A percentile compares a stretch with the other conserved stretches of the same genome.
Conservation (phyloP, 2,888 invertebrate species). For the Papilio elwesi region DNA sequence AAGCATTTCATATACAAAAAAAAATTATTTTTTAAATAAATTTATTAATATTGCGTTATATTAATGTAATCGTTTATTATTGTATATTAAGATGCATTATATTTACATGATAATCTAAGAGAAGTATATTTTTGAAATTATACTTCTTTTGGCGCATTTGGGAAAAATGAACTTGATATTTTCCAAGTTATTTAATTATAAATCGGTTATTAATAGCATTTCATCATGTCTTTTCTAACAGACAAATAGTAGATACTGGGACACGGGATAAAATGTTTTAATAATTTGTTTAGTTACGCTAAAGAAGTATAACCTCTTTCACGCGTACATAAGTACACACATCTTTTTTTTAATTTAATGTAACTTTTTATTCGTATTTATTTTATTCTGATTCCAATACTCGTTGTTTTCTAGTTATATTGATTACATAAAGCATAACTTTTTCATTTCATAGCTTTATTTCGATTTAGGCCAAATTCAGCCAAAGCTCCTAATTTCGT, state of each 20-base stretch:
- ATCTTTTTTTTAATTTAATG: background rate
- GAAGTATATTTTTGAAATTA: background rate
- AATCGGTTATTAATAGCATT: too few species aligned
- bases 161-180: too few species aligned
- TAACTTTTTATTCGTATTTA: conserved; percentile 9
- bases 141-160: too few species aligned
- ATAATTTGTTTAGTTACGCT: too few species aligned
- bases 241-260: too few species aligned
- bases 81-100: conserved; percentile 16
- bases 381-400: conserved; percentile 3
- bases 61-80: background rate
- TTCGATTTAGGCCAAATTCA: conserved; percentile 22
- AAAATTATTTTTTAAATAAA: conserved; percentile 18
- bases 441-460: background rate
- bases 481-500: conserved; percentile 10
- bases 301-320: too few species aligned
- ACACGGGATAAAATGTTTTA: too few species aligned
- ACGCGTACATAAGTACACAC: too few species aligned
- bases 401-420: conserved; percentile 22
- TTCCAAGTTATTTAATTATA: too few species aligned
- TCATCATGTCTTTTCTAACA: too few species aligned
- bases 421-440: conserved; percentile 6
- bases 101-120: conserved; percentile 29
- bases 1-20: conserved; percentile 24
- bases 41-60: conserved; percentile 18